Percentiles rank a stretch among this genome's conserved stretches.
phyloP scores from a whole-genome alignment of 2,888 invertebrate species.

The Caenorhabditis sp. region DNA sequence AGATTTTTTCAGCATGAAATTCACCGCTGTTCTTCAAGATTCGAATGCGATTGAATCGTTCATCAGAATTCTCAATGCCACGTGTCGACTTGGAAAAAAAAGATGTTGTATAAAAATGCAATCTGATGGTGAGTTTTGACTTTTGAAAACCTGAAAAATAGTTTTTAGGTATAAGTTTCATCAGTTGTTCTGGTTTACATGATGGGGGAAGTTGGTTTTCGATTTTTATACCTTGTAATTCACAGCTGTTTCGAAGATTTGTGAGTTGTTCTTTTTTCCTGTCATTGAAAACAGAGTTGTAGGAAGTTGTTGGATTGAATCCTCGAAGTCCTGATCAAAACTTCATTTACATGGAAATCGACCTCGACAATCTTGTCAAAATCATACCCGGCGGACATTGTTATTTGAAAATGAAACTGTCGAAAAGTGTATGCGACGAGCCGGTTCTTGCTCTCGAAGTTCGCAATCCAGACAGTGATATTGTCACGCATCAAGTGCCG shows the following conservation, averaged over 20 bases:
- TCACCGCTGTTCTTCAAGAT: not conserved
- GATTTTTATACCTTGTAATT: slow-evolving; percentile 1
- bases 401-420: slow-evolving; percentile 34
- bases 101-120: slow-evolving; percentile 2
- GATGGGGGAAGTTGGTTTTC: not conserved
- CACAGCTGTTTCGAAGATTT: slow-evolving; percentile 11
- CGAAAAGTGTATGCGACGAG: slow-evolving; percentile 29
- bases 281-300: not conserved
- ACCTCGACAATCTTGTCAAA: slow-evolving; percentile 26
- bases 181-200: not conserved
- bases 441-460: slow-evolving; percentile 29
- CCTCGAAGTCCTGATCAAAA: slow-evolving; percentile 29
- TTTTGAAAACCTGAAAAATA: not conserved
- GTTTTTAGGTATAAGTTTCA: not conserved
- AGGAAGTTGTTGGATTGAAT: slow-evolving; percentile 40
- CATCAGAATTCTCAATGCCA: slow-evolving; percentile 4
- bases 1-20: not conserved
- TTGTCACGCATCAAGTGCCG: slow-evolving; percentile 32
- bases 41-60: not conserved
- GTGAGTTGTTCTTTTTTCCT: slow-evolving; percentile 6
- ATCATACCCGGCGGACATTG: slow-evolving; percentile 37
- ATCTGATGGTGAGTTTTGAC: not conserved
- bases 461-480: slow-evolving; percentile 29
- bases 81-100: not conserved
- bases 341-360: slow-evolving; percentile 27